Evolutionary conservation across 2,888 invertebrate genomes (phyloP), one percentile per base, ranked within the genome.

Genomic region (Lasioglossum vierecki): DNA sequence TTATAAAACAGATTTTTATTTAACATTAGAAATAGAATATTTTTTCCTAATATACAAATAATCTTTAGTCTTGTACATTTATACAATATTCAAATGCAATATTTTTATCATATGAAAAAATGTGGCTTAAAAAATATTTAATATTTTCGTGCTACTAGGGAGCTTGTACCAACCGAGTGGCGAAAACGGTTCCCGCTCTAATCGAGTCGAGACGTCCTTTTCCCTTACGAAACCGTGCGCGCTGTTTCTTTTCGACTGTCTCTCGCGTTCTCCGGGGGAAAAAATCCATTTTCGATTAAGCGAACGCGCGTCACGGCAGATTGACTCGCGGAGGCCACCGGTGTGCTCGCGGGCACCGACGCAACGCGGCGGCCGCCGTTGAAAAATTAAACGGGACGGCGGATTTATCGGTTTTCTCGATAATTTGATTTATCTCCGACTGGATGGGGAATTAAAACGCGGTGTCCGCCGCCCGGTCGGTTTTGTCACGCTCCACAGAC

Each of bases 371-470:
- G n/a, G 11, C 1, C 22, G 22, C 15, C 15, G n/a, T n/a, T 46
- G 26, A 46, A 76, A 60, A 81, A 83, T 68, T 4, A 44, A 76
- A 63, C 72, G n/a, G 57, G 46, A 35, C n/a, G 39, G 4, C n/a
- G 46, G 35, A 26, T 44, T 74, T 82, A 74, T 74, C 66, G 49
- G 68, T 30, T 80, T 77, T 30, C 73, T 15, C 49, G n/a, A 41
- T 77, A 82, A 84, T 84, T 73, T 82, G 83, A 84, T 84, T 84
- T 82, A 84, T 84, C n/a, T 53, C 30, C 77, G 82, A 84, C 77
- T 60, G 39, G 41, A 70, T 44, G n/a, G 57, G 41, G 74, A 74
- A 84, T 84, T 82, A 26, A 68, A 77, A 26, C n/a, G 83, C 82
- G 73, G 83, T 82, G 73, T 77, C n/a, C n/a, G n/a, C 74, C 70